phyloP scores from a whole-genome alignment of 2,113 vertebrate genomes.

The Eulemur macaco region DNA sequence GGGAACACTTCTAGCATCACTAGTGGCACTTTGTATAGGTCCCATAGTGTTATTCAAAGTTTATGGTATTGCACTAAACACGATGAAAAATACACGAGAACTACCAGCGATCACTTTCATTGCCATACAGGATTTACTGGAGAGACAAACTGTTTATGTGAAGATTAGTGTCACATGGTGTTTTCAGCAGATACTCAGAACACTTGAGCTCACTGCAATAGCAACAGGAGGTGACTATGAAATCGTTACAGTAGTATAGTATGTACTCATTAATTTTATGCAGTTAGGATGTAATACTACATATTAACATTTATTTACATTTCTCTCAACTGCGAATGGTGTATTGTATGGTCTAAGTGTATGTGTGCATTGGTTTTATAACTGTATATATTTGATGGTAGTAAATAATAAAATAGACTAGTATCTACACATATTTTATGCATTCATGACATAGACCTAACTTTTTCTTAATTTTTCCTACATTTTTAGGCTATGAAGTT shows the following conservation, averaged over 20 bases:
- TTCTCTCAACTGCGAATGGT: neutral
- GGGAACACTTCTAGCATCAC: neutral
- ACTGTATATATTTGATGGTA: neutral
- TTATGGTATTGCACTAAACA: neutral
- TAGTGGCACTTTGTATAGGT: neutral
- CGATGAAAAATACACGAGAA: neutral
- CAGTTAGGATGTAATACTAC: neutral
- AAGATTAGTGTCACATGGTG: neutral
- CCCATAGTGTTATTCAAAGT: neutral
- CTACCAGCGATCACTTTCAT: neutral
- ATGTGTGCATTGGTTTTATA: neutral
- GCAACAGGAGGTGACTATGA: neutral
- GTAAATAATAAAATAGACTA: neutral
- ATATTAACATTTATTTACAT: neutral
- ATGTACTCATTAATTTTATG: neutral
- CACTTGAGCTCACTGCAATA: neutral
- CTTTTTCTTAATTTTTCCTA: neutral
- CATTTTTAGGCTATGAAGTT: neutral
- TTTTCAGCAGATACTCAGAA: neutral
- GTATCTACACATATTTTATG: neutral
- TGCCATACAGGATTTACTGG: neutral
- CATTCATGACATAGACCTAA: neutral
- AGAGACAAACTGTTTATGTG: neutral
- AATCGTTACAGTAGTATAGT: neutral
- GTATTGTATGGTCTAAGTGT: neutral